Evolutionary conservation across 2,797 vertebrate species (phyloP).

Genomic region (Coluber constrictor): DNA sequence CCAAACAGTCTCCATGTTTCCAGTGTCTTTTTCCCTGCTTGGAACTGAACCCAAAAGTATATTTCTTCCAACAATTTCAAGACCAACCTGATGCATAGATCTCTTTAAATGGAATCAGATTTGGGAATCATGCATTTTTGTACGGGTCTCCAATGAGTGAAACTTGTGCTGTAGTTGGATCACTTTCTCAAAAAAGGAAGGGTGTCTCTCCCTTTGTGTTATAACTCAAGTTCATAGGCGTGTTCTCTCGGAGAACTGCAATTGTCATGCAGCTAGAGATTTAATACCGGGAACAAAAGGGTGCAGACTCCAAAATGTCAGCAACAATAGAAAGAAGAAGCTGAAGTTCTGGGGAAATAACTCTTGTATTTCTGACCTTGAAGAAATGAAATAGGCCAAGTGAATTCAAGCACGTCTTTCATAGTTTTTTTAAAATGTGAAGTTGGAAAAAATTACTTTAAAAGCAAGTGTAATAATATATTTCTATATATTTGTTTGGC

Average conservation of each 20-base stretch:
- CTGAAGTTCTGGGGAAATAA: not conserved
- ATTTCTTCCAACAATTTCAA: not conserved
- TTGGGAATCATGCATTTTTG: not conserved
- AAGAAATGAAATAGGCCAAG: not conserved
- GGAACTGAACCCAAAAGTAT: no score
- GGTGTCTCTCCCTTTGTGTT: not conserved
- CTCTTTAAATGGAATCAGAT: not conserved
- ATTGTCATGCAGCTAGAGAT: not conserved
- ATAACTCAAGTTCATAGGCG: not conserved
- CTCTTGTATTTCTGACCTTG: not conserved
- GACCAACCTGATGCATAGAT: not conserved
- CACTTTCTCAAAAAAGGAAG: not conserved
- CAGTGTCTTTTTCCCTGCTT: no score
- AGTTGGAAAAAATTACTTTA: not conserved
- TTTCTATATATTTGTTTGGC: not conserved
- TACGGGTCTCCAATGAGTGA: not conserved
- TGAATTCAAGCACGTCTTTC: not conserved
- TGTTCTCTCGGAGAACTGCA: not conserved
- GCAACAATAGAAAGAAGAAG: not conserved
- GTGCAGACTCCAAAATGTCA: constrained; percentile 3
- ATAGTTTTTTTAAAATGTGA: not conserved
- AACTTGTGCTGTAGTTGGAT: not conserved
- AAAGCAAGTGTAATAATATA: not conserved
- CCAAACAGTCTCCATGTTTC: no score
- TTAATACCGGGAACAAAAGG: not conserved